These are phyloP conservation scores for Mya arenaria DNA, from an alignment of 1,140 invertebrate species.

Conservation along the genomic window DNA sequence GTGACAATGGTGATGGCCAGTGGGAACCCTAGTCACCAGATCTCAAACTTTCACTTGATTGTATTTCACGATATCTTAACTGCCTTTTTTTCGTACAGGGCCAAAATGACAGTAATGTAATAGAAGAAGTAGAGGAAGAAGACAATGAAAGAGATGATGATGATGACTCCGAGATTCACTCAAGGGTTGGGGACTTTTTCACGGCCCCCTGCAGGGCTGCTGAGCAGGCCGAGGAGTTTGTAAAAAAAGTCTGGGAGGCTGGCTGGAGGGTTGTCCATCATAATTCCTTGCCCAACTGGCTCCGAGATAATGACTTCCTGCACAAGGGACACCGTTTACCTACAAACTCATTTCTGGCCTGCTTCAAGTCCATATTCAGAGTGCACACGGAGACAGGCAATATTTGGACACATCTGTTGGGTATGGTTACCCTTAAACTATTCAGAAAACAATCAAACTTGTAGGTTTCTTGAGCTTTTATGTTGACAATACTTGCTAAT, in stretches of 20 bases:
- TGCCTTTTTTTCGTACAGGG: no score
- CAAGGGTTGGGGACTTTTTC: slow-evolving; percentile 61
- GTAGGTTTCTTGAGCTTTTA: no score
- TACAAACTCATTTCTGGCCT: slow-evolving; percentile 97
- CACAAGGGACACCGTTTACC: slow-evolving; percentile 97
- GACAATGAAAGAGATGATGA: slow-evolving; percentile 61
- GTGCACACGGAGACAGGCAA: slow-evolving; percentile 95
- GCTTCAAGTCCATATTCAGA: slow-evolving; percentile 98
- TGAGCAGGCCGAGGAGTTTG: slow-evolving; percentile 96
- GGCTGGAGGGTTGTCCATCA: slow-evolving; percentile 82
- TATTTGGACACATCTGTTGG: slow-evolving; percentile 97
- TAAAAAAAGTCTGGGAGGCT: slow-evolving; percentile 93
- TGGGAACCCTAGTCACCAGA: no score
- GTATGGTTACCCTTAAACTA: slow-evolving; percentile 81
- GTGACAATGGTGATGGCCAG: no score
- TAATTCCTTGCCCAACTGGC: slow-evolving; percentile 91
- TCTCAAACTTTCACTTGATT: no score
- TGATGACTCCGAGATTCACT: slow-evolving; percentile 51
- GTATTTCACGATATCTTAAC: no score
- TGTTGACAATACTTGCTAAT: no score
- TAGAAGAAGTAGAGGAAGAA: no score
- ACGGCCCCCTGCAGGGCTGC: slow-evolving; percentile 85
- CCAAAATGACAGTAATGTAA: no score
- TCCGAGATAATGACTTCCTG: slow-evolving; percentile 99
- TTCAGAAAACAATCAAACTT: no score